These are phyloP conservation scores for Tetraodon nigroviridis DNA, from an alignment of 2,113 vertebrate species.

Conservation along the genomic window DNA sequence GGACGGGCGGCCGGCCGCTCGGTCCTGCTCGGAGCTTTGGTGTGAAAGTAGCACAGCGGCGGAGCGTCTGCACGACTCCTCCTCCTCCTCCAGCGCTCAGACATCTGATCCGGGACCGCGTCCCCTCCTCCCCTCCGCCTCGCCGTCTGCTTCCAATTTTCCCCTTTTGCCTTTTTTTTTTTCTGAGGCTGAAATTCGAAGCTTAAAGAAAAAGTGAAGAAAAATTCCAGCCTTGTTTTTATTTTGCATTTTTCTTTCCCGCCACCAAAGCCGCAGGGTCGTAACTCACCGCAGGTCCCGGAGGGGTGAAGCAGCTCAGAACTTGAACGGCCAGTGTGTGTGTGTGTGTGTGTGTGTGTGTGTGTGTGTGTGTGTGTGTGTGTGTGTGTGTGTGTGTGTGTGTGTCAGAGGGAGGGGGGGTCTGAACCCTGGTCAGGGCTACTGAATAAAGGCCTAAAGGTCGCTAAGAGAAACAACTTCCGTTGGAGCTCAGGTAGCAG, in stretches of 20 bases:
- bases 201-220: slow-evolving; percentile 56
- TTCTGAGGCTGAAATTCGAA: slow-evolving; percentile 63
- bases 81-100: slow-evolving; percentile 54
- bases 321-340: too few relatives aligned
- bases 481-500: too few relatives aligned
- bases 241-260: slow-evolving; percentile 8
- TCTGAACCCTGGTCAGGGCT: too few relatives aligned
- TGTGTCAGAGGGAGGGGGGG: too few relatives aligned
- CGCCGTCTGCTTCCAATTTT: slow-evolving; percentile 28
- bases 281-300: too few relatives aligned
- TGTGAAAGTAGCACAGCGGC: slow-evolving; percentile 38
- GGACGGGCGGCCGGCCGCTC: neutral
- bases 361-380: too few relatives aligned
- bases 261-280: neutral
- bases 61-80: slow-evolving; percentile 55
- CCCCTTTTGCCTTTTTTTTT: slow-evolving; percentile 54
- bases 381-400: too few relatives aligned
- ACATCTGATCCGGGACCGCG: slow-evolving; percentile 62
- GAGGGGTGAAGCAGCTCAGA: neutral
- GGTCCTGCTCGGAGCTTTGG: slow-evolving; percentile 24
- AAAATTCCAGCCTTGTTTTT: slow-evolving; percentile 39
- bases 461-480: too few relatives aligned
- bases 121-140: slow-evolving; percentile 36
- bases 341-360: too few relatives aligned
- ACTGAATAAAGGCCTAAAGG: too few relatives aligned